Evolutionary conservation across 2,797 vertebrate genomes (phyloP).

Genomic region (Apogon talboti): DNA sequence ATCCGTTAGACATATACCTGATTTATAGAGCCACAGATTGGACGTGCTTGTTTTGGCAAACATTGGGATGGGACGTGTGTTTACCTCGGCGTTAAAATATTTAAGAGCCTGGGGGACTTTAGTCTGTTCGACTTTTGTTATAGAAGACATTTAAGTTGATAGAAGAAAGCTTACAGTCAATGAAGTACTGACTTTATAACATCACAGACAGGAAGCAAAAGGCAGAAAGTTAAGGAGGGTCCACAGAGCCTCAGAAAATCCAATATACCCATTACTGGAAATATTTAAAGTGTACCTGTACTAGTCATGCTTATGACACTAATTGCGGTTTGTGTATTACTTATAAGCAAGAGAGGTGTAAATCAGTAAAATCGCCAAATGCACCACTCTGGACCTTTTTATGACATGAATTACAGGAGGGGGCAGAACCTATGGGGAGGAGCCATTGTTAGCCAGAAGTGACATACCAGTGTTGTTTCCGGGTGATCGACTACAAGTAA

Average conservation of each 20-base stretch:
- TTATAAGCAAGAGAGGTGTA: no score
- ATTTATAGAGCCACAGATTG: slow-evolving; percentile 48
- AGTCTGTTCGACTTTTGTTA: slow-evolving; percentile 21
- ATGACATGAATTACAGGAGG: no score
- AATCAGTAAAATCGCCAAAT: no score
- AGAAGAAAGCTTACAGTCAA: slow-evolving; percentile 31
- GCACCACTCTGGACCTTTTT: no score
- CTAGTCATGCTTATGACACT: no score
- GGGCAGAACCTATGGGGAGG: no score
- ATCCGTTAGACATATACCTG: slow-evolving; percentile 36
- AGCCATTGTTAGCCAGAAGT: no score
- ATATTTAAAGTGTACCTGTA: no score
- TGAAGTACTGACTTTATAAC: slow-evolving; percentile 27
- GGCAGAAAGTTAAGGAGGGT: background rate
- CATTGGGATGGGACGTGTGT: slow-evolving; percentile 16
- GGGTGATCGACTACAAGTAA: no score
- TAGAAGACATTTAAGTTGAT: slow-evolving; percentile 46
- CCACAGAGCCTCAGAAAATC: background rate
- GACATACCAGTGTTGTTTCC: no score
- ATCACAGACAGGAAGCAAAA: slow-evolving; percentile 14
- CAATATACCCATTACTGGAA: background rate
- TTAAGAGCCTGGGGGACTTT: slow-evolving; percentile 24
- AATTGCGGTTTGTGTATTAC: no score
- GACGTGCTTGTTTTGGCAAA: slow-evolving; percentile 36
- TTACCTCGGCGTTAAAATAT: slow-evolving; percentile 41